Conservation (phyloP, 1,140 invertebrate genomes). For the Lepidurus packardi region DNA sequence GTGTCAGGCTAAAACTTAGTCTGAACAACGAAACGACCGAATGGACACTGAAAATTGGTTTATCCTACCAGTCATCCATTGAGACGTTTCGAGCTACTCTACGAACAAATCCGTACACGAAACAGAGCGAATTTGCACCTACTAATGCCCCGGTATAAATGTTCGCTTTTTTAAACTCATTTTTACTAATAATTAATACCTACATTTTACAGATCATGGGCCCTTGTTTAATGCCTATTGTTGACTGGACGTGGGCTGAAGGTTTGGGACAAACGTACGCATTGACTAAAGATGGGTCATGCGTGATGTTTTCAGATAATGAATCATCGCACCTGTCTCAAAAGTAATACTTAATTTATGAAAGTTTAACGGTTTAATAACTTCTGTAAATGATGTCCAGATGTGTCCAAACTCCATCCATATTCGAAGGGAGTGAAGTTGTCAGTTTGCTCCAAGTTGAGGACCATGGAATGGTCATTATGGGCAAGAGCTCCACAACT, state of each 20-base stretch:
- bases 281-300: not conserved
- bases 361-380: no score
- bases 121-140: no score
- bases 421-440: not conserved
- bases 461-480: not conserved
- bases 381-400: no score
- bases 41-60: not conserved
- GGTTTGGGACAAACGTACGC: not conserved
- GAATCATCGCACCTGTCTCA: slow-evolving; percentile 1
- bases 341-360: not conserved
- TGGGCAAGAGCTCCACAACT: not conserved
- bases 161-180: not conserved
- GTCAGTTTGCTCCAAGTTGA: not conserved
- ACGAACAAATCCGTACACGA: not conserved
- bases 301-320: not conserved
- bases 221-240: not conserved
- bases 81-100: not conserved
- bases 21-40: not conserved
- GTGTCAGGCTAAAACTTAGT: not conserved
- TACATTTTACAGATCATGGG: not conserved
- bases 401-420: no score
- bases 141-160: not conserved
- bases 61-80: not conserved
- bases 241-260: not conserved
- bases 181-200: not conserved